Evolutionary conservation across 2,113 vertebrate genomes (phyloP).

Genomic region (Okapia johnstoni): DNA sequence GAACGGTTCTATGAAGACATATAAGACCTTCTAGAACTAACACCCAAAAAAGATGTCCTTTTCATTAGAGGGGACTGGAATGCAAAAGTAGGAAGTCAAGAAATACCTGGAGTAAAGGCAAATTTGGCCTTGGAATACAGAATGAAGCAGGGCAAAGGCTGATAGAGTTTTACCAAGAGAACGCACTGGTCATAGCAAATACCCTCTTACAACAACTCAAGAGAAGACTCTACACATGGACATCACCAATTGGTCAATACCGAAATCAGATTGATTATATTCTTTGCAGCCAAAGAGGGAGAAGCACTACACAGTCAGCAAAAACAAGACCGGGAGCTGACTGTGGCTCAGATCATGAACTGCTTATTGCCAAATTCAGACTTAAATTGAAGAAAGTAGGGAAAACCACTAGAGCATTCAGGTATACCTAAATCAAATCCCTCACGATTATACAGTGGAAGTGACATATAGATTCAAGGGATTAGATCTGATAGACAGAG

Average conservation of each 20-base stretch:
- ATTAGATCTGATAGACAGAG: not conserved
- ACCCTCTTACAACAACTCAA: not conserved
- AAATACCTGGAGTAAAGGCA: not conserved
- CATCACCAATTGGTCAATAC: not conserved
- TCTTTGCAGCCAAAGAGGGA: not conserved
- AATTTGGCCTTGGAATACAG: not conserved
- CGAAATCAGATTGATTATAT: not conserved
- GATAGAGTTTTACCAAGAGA: not conserved
- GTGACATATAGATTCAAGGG: not conserved
- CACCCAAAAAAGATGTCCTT: not conserved
- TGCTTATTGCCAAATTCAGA: not conserved
- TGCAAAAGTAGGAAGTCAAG: not conserved
- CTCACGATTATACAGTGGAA: not conserved
- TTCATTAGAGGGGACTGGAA: not conserved
- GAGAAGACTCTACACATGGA: not conserved
- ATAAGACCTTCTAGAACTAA: not conserved
- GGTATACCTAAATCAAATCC: not conserved
- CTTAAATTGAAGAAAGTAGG: not conserved
- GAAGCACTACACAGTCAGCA: not conserved
- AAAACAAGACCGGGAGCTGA: not conserved
- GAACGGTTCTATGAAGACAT: not conserved
- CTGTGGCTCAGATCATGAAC: not conserved
- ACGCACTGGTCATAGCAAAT: not conserved
- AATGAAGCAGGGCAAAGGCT: not conserved
- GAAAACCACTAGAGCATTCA: not conserved